A percentile compares a stretch with the other conserved stretches of the same genome.
Evolutionary conservation across 2,888 invertebrate species (phyloP).

Genomic region (Bombyx huttoni): DNA sequence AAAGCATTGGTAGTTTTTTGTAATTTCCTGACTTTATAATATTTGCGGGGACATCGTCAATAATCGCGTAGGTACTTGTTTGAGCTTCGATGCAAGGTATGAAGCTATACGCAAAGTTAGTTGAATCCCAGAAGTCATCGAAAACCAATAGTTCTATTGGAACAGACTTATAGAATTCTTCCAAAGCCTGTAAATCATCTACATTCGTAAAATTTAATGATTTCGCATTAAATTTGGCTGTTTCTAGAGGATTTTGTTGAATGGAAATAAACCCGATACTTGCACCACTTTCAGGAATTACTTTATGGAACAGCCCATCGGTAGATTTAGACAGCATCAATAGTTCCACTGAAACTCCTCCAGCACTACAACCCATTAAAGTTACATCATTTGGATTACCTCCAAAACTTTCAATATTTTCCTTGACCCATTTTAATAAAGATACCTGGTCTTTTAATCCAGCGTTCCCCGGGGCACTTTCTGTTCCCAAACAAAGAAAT

Average conservation of each 20-base stretch:
- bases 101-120: constrained; percentile 18
- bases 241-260: constrained; percentile 25
- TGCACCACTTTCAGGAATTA: constrained; percentile 32
- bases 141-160: constrained; percentile 19
- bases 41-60: constrained; percentile 25
- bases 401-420: constrained; percentile 32
- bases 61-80: constrained; percentile 17
- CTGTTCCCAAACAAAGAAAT: constrained; percentile 29
- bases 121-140: constrained; percentile 10
- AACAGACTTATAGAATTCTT: constrained; percentile 28
- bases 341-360: constrained; percentile 26
- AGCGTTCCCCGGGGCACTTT: constrained; percentile 32
- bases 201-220: constrained; percentile 18
- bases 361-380: constrained; percentile 28
- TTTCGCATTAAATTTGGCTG: constrained; percentile 22
- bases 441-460: constrained; percentile 40
- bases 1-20: constrained; percentile 27
- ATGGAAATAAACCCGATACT: constrained; percentile 19
- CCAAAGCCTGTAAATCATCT: constrained; percentile 27
- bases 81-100: constrained; percentile 24
- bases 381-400: constrained; percentile 38
- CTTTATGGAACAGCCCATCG: constrained; percentile 28
- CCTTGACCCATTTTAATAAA: constrained; percentile 30
- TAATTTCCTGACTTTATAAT: constrained; percentile 24
- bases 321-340: constrained; percentile 27